Percentiles rank a stretch among this genome's conserved stretches.
These are phyloP conservation scores for Crax fasciolata DNA, from an alignment of 2,797 vertebrate species.

Conservation along the genomic window DNA sequence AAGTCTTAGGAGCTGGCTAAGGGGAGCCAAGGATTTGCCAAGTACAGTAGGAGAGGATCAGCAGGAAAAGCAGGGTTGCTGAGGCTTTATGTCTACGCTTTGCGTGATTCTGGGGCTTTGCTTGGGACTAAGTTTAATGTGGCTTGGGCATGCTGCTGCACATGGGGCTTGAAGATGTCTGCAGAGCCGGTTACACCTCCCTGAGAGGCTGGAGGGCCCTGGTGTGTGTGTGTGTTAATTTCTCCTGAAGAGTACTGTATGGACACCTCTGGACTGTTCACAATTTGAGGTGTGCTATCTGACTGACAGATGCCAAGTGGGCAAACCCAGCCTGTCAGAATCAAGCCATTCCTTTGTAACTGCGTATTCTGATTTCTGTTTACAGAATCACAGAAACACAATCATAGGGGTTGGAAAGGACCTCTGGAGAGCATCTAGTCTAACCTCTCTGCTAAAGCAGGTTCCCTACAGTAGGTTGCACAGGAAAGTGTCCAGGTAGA, in stretches of 20 bases:
- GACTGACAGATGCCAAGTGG: not conserved
- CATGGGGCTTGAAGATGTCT: not conserved
- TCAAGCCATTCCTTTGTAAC: not conserved
- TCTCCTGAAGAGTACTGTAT: not conserved
- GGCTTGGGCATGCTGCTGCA: too few relatives aligned
- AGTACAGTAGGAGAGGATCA: not conserved
- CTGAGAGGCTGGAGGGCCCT: not conserved
- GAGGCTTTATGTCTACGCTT: not conserved
- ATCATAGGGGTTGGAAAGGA: not conserved
- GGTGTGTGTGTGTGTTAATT: not conserved
- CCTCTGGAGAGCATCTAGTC: not conserved
- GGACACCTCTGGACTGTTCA: not conserved
- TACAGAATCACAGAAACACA: not conserved
- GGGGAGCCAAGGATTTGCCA: not conserved
- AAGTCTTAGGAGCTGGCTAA: not conserved
- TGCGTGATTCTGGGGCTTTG: not conserved
- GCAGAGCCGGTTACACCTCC: not conserved
- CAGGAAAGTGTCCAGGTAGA: too few relatives aligned
- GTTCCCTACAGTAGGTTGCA: not conserved
- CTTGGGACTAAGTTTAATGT: not conserved
- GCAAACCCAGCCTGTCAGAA: not conserved
- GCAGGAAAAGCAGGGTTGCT: not conserved
- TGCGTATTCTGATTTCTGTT: not conserved
- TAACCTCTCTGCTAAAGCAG: not conserved
- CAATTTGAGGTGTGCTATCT: fast-evolving